Conservation (phyloP, 2,888 invertebrate species). For the Chrysolina haemoptera region DNA sequence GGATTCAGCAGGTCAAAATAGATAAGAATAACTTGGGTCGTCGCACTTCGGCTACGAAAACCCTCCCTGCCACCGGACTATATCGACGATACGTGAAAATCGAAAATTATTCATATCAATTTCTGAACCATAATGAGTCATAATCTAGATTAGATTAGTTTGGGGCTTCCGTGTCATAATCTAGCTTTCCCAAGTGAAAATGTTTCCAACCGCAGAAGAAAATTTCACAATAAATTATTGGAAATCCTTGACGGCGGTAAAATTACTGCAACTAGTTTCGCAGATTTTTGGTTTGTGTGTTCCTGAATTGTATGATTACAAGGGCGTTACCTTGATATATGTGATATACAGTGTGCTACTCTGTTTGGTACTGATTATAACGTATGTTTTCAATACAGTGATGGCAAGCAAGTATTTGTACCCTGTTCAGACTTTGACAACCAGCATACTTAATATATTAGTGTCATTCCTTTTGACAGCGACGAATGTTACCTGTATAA, state of each 20-base stretch:
- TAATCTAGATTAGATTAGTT: too few relatives aligned
- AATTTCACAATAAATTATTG: conserved; percentile 2
- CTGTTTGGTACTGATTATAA: conserved; percentile 18
- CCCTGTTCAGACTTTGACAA: neutral
- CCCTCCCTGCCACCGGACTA: too few relatives aligned
- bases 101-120: neutral
- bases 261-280: conserved; percentile 38
- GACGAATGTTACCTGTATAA: conserved; percentile 29
- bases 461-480: neutral
- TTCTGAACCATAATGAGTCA: too few relatives aligned
- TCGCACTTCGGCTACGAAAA: too few relatives aligned
- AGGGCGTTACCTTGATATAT: conserved; percentile 41
- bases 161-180: too few relatives aligned
- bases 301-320: conserved; percentile 43
- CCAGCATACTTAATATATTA: neutral
- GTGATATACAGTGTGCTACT: conserved; percentile 33
- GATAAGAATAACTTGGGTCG: too few relatives aligned
- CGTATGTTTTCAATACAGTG: neutral
- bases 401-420: neutral
- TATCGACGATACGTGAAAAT: neutral
- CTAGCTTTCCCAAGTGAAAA: neutral
- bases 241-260: conserved; percentile 34
- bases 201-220: neutral
- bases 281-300: conserved; percentile 34
- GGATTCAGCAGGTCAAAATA: too few relatives aligned